Evolutionary conservation across 2,888 invertebrate species (phyloP), one percentile per base, ranked within the genome.

Genomic region (Leucophora obtusa): DNA sequence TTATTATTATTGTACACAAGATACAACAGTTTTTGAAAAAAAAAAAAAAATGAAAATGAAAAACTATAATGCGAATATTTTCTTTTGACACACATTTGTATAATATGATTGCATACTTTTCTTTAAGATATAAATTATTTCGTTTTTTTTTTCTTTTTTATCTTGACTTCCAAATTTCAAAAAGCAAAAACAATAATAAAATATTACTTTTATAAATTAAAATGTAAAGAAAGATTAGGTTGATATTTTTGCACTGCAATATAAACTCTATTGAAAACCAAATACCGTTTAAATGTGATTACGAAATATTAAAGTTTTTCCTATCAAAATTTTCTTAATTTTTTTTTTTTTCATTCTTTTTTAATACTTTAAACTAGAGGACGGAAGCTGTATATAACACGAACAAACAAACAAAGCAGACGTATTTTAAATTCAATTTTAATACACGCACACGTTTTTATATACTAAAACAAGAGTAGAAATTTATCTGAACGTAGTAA

Each of bases 401-500:
- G n/a, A n/a, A n/a, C 11, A 38, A n/a, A 47, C n/a, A 21, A 68
- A 50, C 65, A 51, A 35, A 54, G 17, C 10, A 51, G 17, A 38
- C 35, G 35, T 54, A 24, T 50, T 38, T 38, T 68, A 11, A 56
- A 28, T 56, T 47, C n/a, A 47, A 47, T 28, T 65, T 60, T 53
- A 17, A 21, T 28, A 68, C 65, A 72, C 71, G 59, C 70, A 60
- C 77, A 54, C 66, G 50, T 24, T 71, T 53, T 51, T 18, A 18
- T 15, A 54, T 62, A 72, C 60, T 54, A 78, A 56, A 66, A 62
- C 66, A 60, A 60, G 59, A 54, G 77, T 66, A 62, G 60, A 28
- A 78, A 60, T 78, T 78, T 72, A 50, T 54, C 65, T 72, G 54
- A 78, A 62, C 33, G 66, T 72, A 60, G 50, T 62, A 66, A 35